These are phyloP conservation scores for Thamnaconus septentrionalis DNA, from an alignment of 2,113 vertebrate genomes.

Conservation along the genomic window DNA sequence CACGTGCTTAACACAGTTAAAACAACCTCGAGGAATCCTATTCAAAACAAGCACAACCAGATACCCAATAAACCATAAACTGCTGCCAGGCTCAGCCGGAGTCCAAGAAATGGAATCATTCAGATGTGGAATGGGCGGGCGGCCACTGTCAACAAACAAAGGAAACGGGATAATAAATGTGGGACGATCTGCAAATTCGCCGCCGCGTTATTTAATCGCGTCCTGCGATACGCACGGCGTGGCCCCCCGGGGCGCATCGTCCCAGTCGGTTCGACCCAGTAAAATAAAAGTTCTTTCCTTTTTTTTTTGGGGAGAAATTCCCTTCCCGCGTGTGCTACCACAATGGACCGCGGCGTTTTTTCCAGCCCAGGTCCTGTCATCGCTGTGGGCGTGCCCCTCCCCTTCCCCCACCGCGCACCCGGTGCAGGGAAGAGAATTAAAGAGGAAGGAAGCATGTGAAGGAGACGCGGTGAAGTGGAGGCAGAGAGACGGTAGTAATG, in stretches of 20 bases:
- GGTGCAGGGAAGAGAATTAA: constrained; percentile 1
- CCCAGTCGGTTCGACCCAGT: constrained; percentile 4
- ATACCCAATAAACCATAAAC: constrained; percentile 24
- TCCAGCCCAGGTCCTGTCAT: constrained; percentile 13
- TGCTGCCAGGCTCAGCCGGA: constrained; percentile 6
- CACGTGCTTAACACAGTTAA: constrained; percentile 7
- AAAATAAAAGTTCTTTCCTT: background rate
- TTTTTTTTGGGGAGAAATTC: background rate
- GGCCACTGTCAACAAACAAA: constrained; percentile 31
- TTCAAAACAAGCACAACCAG: constrained; percentile 36
- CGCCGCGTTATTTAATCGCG: constrained; percentile 7
- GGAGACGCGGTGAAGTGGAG: constrained; percentile 20
- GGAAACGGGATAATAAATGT: constrained; percentile 9
- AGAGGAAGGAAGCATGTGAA: constrained; percentile 11
- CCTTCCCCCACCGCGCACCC: background rate
- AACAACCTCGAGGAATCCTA: constrained; percentile 18
- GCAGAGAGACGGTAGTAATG: constrained; percentile 4
- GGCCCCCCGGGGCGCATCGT: background rate
- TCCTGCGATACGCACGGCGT: background rate
- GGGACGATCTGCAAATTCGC: background rate
- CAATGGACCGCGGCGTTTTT: constrained; percentile 8
- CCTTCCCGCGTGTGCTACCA: background rate
- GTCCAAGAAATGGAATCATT: constrained; percentile 24
- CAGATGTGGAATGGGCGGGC: constrained; percentile 13
- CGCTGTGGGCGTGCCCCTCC: background rate